A percentile compares a stretch with the other conserved stretches of the same genome.
phyloP scores from a whole-genome alignment of 2,113 vertebrate species.

The Pycnonotus jocosus region DNA sequence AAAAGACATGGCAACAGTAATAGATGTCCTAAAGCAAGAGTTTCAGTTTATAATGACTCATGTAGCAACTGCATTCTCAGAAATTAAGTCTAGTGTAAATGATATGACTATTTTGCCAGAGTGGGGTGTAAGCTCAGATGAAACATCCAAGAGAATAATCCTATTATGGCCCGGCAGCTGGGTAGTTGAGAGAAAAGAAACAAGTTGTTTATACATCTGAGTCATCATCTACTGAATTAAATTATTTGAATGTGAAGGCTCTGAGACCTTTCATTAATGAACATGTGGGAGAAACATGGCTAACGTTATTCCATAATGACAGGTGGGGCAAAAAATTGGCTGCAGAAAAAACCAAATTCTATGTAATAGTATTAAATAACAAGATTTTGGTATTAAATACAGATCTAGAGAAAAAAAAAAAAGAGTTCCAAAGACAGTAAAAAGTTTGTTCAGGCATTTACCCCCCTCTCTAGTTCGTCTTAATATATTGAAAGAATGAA shows the following conservation, averaged over 20 bases:
- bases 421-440: background rate
- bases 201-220: slow-evolving; percentile 25
- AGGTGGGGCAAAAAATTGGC: background rate
- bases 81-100: slow-evolving; percentile 17
- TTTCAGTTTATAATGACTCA: slow-evolving; percentile 33
- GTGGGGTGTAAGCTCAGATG: background rate
- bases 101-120: slow-evolving; percentile 8
- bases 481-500: background rate
- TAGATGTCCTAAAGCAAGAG: background rate
- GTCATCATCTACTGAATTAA: slow-evolving; percentile 14
- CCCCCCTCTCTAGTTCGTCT: background rate
- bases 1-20: background rate
- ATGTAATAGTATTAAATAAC: background rate
- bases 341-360: background rate
- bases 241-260: slow-evolving; percentile 2
- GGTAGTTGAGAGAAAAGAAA: background rate
- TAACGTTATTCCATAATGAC: background rate
- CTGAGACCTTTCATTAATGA: slow-evolving; percentile 16
- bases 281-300: background rate
- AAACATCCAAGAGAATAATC: slow-evolving; percentile 27
- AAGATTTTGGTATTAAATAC: background rate
- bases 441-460: background rate
- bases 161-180: slow-evolving; percentile 22
- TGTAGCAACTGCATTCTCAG: background rate
- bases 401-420: background rate